Evolutionary conservation across 23 tunicate genomes (phyloP).

Genomic region (Diplosoma virens): DNA sequence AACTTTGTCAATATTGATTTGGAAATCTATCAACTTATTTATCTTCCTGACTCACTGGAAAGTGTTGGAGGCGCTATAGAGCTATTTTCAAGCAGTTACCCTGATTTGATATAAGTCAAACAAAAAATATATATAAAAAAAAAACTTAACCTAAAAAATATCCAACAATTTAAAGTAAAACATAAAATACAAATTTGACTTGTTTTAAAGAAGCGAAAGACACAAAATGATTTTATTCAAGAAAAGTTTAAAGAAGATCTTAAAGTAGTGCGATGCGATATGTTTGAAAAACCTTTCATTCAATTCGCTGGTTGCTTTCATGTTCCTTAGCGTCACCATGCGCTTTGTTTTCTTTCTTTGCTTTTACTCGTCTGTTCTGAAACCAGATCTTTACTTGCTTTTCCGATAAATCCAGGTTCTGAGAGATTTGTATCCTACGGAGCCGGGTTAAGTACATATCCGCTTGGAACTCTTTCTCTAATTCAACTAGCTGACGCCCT

Average conservation of each 20-base stretch:
- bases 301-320: neutral
- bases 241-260: neutral
- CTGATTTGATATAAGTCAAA: too few relatives aligned
- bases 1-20: too few relatives aligned
- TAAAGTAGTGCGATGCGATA: neutral
- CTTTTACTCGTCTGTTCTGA: conserved; percentile 53
- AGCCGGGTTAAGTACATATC: conserved; percentile 62
- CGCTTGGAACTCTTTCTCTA: conserved; percentile 40
- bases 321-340: neutral
- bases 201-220: too few relatives aligned
- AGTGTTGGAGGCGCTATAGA: too few relatives aligned
- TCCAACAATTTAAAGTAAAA: too few relatives aligned
- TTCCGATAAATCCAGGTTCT: conserved; percentile 33
- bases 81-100: too few relatives aligned
- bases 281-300: neutral
- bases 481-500: conserved; percentile 47
- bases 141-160: too few relatives aligned
- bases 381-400: conserved; percentile 69
- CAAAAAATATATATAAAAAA: too few relatives aligned
- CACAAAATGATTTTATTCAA: neutral
- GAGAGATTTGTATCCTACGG: conserved; percentile 45
- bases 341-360: conserved; percentile 36
- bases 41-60: too few relatives aligned
- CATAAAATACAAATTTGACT: too few relatives aligned
- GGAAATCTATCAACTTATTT: too few relatives aligned